phyloP scores from a whole-genome alignment of 2,797 vertebrate genomes.

The Xiphorhynchus erythropygius region DNA sequence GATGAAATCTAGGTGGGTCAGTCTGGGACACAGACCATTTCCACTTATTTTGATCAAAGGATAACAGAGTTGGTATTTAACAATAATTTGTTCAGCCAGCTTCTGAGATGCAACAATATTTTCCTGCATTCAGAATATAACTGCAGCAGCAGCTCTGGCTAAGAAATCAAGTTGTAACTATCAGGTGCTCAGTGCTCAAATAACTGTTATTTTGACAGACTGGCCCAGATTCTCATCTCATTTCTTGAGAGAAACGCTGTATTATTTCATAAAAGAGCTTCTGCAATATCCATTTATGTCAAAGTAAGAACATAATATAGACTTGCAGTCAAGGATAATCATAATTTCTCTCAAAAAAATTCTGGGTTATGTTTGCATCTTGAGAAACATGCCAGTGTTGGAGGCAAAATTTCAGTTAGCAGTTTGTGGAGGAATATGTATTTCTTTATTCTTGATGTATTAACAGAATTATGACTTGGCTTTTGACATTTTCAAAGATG shows the following conservation, averaged over 20 bases:
- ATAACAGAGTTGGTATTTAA: background rate
- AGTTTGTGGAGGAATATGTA: background rate
- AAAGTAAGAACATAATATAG: constrained; percentile 16
- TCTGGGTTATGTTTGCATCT: background rate
- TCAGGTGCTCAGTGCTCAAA: background rate
- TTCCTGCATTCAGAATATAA: background rate
- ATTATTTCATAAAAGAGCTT: constrained; percentile 35
- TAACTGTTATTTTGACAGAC: constrained; percentile 33
- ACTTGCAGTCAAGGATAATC: constrained; percentile 21
- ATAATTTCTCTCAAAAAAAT: background rate
- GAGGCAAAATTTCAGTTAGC: background rate
- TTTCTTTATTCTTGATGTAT: background rate
- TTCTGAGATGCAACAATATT: background rate
- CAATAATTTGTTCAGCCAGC: background rate
- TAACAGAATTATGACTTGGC: background rate
- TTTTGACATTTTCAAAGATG: background rate
- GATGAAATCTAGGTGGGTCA: background rate
- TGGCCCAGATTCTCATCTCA: background rate
- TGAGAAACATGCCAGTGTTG: background rate
- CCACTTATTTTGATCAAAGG: background rate
- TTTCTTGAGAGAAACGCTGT: constrained; percentile 20
- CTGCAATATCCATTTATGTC: constrained; percentile 23
- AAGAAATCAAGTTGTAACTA: background rate
- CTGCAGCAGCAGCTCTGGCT: background rate
- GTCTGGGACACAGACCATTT: background rate